A percentile compares a stretch with the other conserved stretches of the same genome.
Conservation (phyloP, 1,140 invertebrate species). For the Drosophila virilis region DNA sequence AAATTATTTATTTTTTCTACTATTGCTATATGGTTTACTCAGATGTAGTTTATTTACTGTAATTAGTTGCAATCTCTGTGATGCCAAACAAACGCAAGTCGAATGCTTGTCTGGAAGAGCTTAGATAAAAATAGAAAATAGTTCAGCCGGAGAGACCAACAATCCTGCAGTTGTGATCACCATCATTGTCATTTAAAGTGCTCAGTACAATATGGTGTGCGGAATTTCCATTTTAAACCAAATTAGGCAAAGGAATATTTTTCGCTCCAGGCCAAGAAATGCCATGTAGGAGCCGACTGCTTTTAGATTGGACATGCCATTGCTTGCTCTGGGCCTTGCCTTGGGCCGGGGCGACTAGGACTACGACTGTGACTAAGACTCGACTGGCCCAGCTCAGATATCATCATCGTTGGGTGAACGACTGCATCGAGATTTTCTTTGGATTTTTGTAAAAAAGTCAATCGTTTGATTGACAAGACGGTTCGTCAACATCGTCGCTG, state of each 20-base stretch:
- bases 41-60: too few relatives aligned
- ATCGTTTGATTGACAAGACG: conserved; percentile 79
- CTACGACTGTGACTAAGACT: conserved; percentile 16
- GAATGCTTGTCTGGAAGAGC: conserved; percentile 13
- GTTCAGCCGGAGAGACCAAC: conserved; percentile 55
- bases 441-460: conserved; percentile 78
- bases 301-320: conserved; percentile 35
- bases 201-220: conserved; percentile 79
- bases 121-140: conserved; percentile 66
- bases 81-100: background rate
- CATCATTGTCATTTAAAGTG: conserved; percentile 75
- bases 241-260: conserved; percentile 80
- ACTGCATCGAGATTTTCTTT: conserved; percentile 71
- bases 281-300: conserved; percentile 23
- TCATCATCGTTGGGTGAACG: conserved; percentile 61
- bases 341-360: background rate
- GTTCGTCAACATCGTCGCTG: conserved; percentile 44
- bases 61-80: background rate
- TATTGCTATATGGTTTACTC: background rate
- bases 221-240: conserved; percentile 81
- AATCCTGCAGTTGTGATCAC: conserved; percentile 33
- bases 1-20: too few relatives aligned
- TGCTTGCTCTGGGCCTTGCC: conserved; percentile 13
- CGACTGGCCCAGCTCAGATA: conserved; percentile 54
- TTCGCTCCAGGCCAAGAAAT: conserved; percentile 61